A percentile compares a stretch with the other conserved stretches of the same genome.
Conservation (phyloP, 1,140 invertebrate species). For the Sycophaga agraensis region DNA sequence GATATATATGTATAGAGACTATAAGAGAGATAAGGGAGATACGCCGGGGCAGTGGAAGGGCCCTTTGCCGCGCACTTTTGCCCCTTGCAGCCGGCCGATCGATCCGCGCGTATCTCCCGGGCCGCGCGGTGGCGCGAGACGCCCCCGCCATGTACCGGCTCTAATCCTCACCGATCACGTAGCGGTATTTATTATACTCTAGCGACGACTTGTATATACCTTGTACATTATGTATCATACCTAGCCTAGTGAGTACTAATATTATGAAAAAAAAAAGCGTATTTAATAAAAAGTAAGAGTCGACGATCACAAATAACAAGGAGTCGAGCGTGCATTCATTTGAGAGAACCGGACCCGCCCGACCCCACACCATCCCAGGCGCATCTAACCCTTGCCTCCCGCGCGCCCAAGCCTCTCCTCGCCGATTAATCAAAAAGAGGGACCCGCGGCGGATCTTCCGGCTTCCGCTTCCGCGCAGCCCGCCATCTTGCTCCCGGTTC, state of each 20-base stretch:
- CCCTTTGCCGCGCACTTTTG: too few species aligned
- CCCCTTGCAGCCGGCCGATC: too few species aligned
- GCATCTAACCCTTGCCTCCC: neutral
- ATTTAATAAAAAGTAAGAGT: slow-evolving; percentile 51
- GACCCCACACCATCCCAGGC: neutral
- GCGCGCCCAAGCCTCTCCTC: too few species aligned
- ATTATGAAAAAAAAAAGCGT: slow-evolving; percentile 52
- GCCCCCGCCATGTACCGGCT: neutral
- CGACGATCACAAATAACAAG: slow-evolving; percentile 8
- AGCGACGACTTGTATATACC: slow-evolving; percentile 56
- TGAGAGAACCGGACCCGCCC: too few species aligned
- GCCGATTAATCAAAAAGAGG: too few species aligned
- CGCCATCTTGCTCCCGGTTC: slow-evolving; percentile 58
- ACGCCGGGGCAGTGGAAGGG: too few species aligned
- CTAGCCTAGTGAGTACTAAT: slow-evolving; percentile 51
- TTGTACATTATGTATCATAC: slow-evolving; percentile 57
- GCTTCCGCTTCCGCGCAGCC: slow-evolving; percentile 53
- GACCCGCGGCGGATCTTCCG: slow-evolving; percentile 52
- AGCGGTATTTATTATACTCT: slow-evolving; percentile 46
- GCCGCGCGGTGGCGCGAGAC: too few species aligned
- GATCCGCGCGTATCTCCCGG: neutral
- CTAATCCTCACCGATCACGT: slow-evolving; percentile 32
- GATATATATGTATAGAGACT: too few species aligned
- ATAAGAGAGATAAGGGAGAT: too few species aligned
- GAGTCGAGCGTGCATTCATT: neutral